phyloP scores from a whole-genome alignment of 2,797 vertebrate species.

The Bradypus variegatus region DNA sequence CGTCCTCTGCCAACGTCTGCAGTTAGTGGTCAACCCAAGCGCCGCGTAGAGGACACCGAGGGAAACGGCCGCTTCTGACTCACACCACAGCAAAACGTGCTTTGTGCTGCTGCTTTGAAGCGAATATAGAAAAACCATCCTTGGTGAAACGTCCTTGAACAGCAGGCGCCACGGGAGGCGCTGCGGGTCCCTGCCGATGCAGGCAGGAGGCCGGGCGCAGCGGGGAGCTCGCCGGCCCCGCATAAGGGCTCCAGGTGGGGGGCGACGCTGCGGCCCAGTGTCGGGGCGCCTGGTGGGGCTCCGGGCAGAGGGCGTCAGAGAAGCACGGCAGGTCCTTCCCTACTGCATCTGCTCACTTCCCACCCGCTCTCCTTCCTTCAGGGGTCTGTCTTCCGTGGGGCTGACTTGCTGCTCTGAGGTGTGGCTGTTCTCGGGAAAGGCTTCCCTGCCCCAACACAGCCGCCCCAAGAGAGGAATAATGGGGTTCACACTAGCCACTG shows the following conservation, averaged over 20 bases:
- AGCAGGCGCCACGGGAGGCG: background rate
- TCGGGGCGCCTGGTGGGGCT: background rate
- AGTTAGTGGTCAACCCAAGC: background rate
- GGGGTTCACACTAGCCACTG: background rate
- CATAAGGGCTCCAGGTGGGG: background rate
- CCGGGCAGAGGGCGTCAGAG: too few species aligned
- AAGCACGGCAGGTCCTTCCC: rapidly evolving
- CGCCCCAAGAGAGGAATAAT: background rate
- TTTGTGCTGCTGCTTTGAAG: slow-evolving; percentile 34
- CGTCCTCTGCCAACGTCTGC: background rate
- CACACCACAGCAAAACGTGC: background rate
- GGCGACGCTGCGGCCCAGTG: background rate
- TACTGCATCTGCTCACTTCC: rapidly evolving
- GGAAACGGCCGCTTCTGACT: slow-evolving; percentile 18
- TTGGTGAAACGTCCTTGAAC: background rate
- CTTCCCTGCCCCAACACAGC: background rate
- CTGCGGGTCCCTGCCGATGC: slow-evolving; percentile 12
- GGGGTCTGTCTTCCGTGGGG: background rate
- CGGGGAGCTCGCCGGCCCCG: background rate
- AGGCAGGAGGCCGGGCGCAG: slow-evolving; percentile 50
- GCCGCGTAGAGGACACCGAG: background rate
- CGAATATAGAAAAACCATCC: slow-evolving; percentile 32
- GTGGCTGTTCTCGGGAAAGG: background rate
- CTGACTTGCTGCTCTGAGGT: background rate
- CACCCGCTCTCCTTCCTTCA: too few species aligned